Evolutionary conservation across 2,113 vertebrate genomes (phyloP), one percentile per base, ranked within the genome.

Genomic region (Oceanites oceanicus): DNA sequence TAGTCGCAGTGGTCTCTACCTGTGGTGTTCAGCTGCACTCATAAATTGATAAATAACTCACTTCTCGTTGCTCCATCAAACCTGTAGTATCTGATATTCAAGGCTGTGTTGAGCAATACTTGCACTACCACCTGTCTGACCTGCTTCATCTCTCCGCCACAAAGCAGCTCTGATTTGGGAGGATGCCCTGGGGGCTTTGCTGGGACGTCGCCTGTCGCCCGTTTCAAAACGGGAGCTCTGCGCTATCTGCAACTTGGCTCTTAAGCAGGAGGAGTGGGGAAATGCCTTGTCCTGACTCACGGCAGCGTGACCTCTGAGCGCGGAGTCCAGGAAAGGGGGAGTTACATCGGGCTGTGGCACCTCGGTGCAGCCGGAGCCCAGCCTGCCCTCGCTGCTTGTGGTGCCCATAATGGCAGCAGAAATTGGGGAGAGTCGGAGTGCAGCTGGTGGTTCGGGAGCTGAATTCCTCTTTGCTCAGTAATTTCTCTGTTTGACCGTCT

Each of bases 71-170:
- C 62, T 95, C 78, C 66, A 9, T 90, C 94, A 56, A 30, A 56
- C 30, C 72, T 58, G 67, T 63, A 59, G 62, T 38, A 23, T 79
- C 62, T 86, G 88, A 29, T 52, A 7, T 13, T 40, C 38, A 7
- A 84, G 68, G 88, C 65, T 6, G 27, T 55, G 65, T 90, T 78
- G 89, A 92, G 95, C 95, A 85, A 89, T 92, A 85, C 49, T 78
- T 86, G 75, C 63, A 65, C 75, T 86, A 63, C 27, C 68, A 16
- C 61, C 79, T n/a, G 6, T 44, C 65, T 66, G 56, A 92, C 52
- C 82, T 44, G 78, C 81, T 79, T 68, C 49, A 40, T 55, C 83
- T 81, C 75, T 21, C 42, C 0, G 1, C 76, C 55, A 27, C 44
- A 15, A 9, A 56, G 59, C 87, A 52, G 65, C 42, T 63, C 77